Base-by-base conservation (phyloP, 2,797 vertebrate species). In the Novumbra hubbsi region DNA sequence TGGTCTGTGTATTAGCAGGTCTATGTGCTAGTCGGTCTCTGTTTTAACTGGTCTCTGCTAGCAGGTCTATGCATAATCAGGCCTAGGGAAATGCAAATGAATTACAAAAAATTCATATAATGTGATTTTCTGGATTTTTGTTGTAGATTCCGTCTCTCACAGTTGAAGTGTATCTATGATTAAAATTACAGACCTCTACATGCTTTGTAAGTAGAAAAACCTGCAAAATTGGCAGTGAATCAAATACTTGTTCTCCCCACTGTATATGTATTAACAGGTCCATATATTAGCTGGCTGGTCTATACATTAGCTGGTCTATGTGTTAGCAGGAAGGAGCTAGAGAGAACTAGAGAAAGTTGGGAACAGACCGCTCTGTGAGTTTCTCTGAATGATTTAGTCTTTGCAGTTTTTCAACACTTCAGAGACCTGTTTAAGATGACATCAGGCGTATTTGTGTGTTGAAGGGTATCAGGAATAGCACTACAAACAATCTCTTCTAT, bases 401-500 rank as follows among this genome's bases (percentile, higher is more conserved):
- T 38, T 12, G 19, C 14, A n/a, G 38, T 45, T 21, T 21, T 50
- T 50, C 48, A 62, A 68, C 24, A 57, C 52, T 50, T 57, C 65
- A 19, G 67, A 30, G 55, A 19, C 72, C 28, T 69, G 50, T 65
- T 65, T 64, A 30, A 60, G 45, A 24, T 30, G 14, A 55, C 49
- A 28, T 28, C 57, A 55, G 27, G 38, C 2, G 72, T 3, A 27
- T 6, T 45, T 73, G 81, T 63, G 65, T 71, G 82, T 81, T 86
- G 80, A 83, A 85, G 74, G 30, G 41, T 76, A 81, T 87, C 81
- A 84, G 78, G 79, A 86, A 79, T 74, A 80, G 78, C 75, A 72
- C 66, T 72, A 83, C 84, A 85, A 89, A 90, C 87, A 81, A 86
- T 82, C 81, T 89, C 81, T 76, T 83, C 32, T 83, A 86, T 84